Conservation (phyloP, 2,113 vertebrate genomes). For the Pituophis catenifer region DNA sequence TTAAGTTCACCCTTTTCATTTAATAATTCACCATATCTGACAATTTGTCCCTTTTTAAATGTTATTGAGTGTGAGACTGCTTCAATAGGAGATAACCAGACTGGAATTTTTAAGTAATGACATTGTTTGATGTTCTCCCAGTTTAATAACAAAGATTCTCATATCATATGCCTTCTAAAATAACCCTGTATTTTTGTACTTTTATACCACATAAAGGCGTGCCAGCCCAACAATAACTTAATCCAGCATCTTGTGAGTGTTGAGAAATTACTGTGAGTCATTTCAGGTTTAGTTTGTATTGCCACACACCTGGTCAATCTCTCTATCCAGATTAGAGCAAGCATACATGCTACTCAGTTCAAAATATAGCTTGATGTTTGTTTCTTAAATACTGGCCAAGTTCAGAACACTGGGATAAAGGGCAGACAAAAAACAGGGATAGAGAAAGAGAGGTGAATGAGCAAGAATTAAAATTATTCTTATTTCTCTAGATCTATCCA, state of each 20-base stretch:
- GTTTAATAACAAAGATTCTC: too few species aligned
- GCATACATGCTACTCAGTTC: not conserved
- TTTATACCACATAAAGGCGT: too few species aligned
- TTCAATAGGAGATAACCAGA: too few species aligned
- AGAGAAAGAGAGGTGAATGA: not conserved
- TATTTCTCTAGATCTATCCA: not conserved
- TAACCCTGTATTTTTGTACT: too few species aligned
- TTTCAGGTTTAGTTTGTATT: not conserved
- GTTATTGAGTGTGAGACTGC: too few species aligned
- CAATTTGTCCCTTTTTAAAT: too few species aligned
- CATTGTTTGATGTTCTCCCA: too few species aligned
- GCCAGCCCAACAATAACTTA: not conserved
- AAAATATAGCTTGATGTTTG: not conserved
- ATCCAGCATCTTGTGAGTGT: not conserved
- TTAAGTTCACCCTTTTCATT: too few species aligned
- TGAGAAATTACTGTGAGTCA: not conserved
- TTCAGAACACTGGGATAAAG: not conserved
- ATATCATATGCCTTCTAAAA: too few species aligned
- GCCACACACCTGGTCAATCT: not conserved
- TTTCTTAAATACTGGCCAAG: not conserved
- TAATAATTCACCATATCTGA: too few species aligned
- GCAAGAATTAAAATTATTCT: not conserved
- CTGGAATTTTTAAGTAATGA: too few species aligned
- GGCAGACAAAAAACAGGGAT: not conserved
- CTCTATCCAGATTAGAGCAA: not conserved